phyloP scores from a whole-genome alignment of 2,113 vertebrate genomes.

The Parotia lawesii region DNA sequence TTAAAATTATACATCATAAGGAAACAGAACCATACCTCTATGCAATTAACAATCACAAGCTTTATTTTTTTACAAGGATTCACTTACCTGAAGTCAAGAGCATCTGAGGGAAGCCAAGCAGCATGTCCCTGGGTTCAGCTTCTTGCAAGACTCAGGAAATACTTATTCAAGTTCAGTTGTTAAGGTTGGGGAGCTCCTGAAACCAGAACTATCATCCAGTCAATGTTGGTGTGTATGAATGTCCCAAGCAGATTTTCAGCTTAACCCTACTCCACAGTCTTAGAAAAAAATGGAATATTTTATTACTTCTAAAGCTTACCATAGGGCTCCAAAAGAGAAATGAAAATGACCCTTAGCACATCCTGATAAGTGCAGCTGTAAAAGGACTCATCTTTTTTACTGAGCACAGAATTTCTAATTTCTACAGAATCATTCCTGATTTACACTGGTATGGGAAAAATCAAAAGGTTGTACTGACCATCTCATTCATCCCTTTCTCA shows the following conservation, averaged over 20 bases:
- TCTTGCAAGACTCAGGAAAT: not conserved
- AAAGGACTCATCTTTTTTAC: not conserved
- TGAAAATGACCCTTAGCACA: not conserved
- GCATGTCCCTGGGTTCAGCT: not conserved
- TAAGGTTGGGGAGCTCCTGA: not conserved
- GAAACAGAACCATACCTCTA: not conserved
- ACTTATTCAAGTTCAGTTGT: not conserved
- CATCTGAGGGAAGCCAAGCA: not conserved
- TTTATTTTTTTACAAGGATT: not conserved
- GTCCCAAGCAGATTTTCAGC: not conserved
- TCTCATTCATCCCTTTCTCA: not conserved
- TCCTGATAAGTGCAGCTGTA: not conserved
- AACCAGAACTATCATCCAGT: not conserved
- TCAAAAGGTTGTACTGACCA: accelerated
- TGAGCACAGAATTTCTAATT: not conserved
- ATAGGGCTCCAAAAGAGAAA: not conserved
- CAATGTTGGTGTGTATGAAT: not conserved
- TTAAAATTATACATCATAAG: not conserved
- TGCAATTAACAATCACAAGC: not conserved
- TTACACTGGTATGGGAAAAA: not conserved
- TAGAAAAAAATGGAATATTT: not conserved
- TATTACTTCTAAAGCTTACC: not conserved
- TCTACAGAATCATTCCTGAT: not conserved
- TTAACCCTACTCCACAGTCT: not conserved
- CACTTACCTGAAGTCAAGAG: not conserved